These are phyloP conservation scores for Manis pentadactyla DNA, from an alignment of 2,797 vertebrate species.

Conservation along the genomic window DNA sequence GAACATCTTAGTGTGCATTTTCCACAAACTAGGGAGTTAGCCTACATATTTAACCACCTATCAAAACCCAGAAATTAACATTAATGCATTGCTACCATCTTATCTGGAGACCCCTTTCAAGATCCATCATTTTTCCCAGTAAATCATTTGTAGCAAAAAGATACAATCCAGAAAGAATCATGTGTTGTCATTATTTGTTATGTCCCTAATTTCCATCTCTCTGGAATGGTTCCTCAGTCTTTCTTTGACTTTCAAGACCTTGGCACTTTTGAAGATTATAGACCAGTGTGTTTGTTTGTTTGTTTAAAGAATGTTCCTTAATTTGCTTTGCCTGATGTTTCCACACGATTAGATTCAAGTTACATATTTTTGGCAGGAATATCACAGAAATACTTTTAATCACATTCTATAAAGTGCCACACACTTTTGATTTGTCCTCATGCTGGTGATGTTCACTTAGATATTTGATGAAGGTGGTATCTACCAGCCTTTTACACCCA, in stretches of 20 bases:
- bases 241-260: neutral
- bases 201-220: neutral
- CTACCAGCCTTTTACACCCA: neutral
- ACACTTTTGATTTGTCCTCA: neutral
- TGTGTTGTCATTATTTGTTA: neutral
- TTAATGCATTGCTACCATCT: neutral
- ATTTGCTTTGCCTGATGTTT: conserved; percentile 6
- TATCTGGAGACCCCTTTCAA: neutral
- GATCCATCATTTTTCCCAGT: neutral
- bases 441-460: neutral
- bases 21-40: neutral
- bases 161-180: neutral
- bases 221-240: neutral
- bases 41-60: neutral
- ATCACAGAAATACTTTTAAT: neutral
- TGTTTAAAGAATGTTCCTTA: neutral
- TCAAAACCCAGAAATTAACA: neutral
- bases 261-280: neutral
- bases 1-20: neutral
- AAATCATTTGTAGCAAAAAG: neutral
- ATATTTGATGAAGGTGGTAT: neutral
- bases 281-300: neutral
- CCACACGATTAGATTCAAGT: neutral
- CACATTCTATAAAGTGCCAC: neutral
- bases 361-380: neutral